Evolutionary conservation across 2,888 invertebrate genomes (phyloP), one percentile per base, ranked within the genome.

Genomic region (Apotomis capreana): DNA sequence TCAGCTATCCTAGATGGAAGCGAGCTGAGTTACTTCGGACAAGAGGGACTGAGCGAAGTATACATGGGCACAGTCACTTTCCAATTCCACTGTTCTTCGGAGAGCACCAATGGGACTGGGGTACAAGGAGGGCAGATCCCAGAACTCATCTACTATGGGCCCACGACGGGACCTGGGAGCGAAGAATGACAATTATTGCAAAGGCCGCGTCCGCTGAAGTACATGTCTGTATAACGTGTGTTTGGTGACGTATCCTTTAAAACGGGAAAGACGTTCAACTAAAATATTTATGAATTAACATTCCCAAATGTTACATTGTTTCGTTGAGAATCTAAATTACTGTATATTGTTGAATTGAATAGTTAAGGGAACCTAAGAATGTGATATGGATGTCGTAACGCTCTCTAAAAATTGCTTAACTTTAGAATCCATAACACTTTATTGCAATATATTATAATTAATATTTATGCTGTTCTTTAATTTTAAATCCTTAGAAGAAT

Each of bases 61-160:
- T 96, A 96, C 70, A 97, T 97, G 87, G 98, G 98, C 4, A 97
- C 96, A 84, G 98, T 99, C 71, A 98, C 97, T 76, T 99, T 99
- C 93, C 98, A 98, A 92, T 99, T 99, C 91, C 98, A 99, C 89
- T 98, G 98, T 90, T 98, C 98, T 68, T 97, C 98, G 5, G 99
- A 99, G 86, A 98, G 98, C 91, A 99, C 99, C 69, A 99, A 99
- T 83, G 99, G 99, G 62, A 99, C 99, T 0, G 98, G 98, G 8
- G 98, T 99, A 4, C 98, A 99, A 90, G 99, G 99, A 61, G 99
- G 99, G 57, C 99, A 99, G 90, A 99, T 99, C 84, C 99, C 99
- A 3, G 99, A 99, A 93, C 94, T 99, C 74, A 98, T 99, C 82
- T 99, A 98, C 88, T 99, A 98, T 84, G 98, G 98, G 52, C 97